Evolutionary conservation across 2,888 invertebrate species (phyloP), one percentile per base, ranked within the genome.

Genomic region (Heliconius ismenius): DNA sequence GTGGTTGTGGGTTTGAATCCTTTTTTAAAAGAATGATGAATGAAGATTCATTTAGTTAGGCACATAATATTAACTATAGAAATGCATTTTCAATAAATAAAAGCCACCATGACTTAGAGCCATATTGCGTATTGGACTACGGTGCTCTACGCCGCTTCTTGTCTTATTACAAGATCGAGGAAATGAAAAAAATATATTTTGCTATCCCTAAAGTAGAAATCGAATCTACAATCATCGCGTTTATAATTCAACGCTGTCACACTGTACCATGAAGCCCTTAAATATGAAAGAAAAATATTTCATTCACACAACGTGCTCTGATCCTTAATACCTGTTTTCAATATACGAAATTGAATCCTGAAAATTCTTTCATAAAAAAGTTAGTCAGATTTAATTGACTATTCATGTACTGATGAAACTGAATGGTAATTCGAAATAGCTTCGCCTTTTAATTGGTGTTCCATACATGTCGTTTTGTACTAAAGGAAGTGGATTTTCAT

Each of bases 391-490:
- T 54, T 70, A 70, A 70, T 70, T 70, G 54, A 70, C 69, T 54
- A 70, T 70, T 70, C 69, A 70, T n/a, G 32, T 70, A 13, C 69
- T 58, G 69, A 32, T 32, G 69, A 13, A 70, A 70, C 69, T 70
- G 54, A 58, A 70, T 58, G n/a, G 54, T 70, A 70, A 70, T 70
- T 11, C 32, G 26, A 70, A 54, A 70, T 70, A 54, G 32, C 54
- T 32, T 28, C 54, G 69, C 69, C 54, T 70, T 70, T 32, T 70
- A 70, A 70, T 70, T 70, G 69, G 54, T 70, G 69, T 70, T 54
- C 11, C 28, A 58, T 54, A 70, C 32, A 70, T 43, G 54, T 32
- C 54, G 69, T 70, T 70, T 70, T 32, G 32, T 54, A n/a, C 32
- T 58, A 70, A 58, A 70, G 54, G 10, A 54, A 69, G 54, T n/a